A percentile compares a stretch with the other conserved stretches of the same genome.
phyloP scores from a whole-genome alignment of 1,140 invertebrate species.

The Cyphomyrmex costatus region DNA sequence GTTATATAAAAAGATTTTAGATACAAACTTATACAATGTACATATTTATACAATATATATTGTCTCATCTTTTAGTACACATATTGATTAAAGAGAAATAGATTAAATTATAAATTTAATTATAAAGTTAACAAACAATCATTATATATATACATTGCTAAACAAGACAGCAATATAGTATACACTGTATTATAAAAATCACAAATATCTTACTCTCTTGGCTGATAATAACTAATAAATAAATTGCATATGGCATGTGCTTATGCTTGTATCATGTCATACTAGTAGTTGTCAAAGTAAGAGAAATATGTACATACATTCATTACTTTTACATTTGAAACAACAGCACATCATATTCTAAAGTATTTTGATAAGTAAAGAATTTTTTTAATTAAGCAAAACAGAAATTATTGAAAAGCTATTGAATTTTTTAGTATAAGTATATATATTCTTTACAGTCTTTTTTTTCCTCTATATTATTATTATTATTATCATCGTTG shows the following conservation, averaged over 20 bases:
- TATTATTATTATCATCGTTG: too few species aligned
- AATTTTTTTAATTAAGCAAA: not conserved
- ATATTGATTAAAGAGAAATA: constrained; percentile 23
- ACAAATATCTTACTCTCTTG: constrained; percentile 37
- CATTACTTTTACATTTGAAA: constrained; percentile 40
- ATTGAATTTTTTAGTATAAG: not conserved
- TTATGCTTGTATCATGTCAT: constrained; percentile 74
- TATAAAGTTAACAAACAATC: not conserved
- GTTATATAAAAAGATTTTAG: constrained; percentile 17
- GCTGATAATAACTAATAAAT: constrained; percentile 65
- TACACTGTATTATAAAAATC: constrained; percentile 36
- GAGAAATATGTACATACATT: constrained; percentile 46
- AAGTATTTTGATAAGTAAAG: not conserved
- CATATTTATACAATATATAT: not conserved
- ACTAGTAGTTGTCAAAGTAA: constrained; percentile 29
- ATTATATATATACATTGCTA: constrained; percentile 13
- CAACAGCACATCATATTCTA: constrained; percentile 53
- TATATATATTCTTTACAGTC: not conserved
- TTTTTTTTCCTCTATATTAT: not conserved
- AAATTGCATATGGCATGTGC: constrained; percentile 79
- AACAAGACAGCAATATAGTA: constrained; percentile 70
- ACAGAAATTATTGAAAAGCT: not conserved
- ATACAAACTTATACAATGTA: not conserved
- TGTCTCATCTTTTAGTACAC: not conserved
- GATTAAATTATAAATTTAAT: not conserved